phyloP scores from a whole-genome alignment of 2,113 vertebrate species.

The Oreochromis tanganicae region DNA sequence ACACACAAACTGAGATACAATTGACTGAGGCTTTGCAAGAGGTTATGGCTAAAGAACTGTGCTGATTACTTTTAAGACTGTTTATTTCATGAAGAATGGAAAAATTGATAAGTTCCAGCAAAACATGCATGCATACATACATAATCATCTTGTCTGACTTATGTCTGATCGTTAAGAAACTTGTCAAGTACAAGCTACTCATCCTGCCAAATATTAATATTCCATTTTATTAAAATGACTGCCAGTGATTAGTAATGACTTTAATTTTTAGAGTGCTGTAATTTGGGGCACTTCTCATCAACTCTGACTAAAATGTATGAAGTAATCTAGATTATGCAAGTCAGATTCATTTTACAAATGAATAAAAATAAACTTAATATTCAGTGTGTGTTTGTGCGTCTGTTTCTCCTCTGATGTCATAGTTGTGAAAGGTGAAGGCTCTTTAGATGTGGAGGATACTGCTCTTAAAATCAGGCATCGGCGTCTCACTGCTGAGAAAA shows the following conservation, averaged over 20 bases:
- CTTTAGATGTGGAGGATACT: background rate
- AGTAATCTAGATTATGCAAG: background rate
- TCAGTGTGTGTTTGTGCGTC: background rate
- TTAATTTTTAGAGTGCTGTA: background rate
- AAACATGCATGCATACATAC: background rate
- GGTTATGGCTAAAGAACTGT: background rate
- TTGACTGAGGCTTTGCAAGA: background rate
- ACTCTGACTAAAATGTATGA: background rate
- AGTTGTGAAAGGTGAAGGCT: slow-evolving; percentile 22
- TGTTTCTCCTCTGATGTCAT: background rate
- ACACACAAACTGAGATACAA: background rate
- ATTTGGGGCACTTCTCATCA: background rate
- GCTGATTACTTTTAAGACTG: background rate
- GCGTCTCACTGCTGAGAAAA: background rate
- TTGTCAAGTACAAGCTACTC: background rate
- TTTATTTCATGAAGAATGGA: background rate
- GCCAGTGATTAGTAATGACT: background rate
- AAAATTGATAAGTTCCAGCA: background rate
- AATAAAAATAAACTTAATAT: background rate
- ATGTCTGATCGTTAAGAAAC: background rate
- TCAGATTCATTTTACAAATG: background rate
- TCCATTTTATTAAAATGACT: background rate
- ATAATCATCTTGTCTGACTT: background rate
- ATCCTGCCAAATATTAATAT: background rate
- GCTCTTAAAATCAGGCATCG: slow-evolving; percentile 8